Base-by-base conservation (phyloP, 2,113 vertebrate genomes). In the Zosterops borbonicus region DNA sequence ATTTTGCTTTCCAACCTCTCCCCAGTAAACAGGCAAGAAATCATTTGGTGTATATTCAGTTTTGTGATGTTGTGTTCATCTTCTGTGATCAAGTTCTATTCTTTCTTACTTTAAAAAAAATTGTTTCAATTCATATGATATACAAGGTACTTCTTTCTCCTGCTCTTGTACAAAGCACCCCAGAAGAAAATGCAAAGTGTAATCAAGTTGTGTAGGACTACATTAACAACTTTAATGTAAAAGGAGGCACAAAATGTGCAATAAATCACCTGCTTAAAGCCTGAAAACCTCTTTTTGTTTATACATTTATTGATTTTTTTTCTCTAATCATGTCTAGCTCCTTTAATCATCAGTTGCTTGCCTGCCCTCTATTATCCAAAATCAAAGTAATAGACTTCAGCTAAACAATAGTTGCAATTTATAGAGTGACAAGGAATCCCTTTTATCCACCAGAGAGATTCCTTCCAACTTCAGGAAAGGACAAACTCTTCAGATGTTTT, bases 251-350 rank as follows among this genome's bases (percentile, higher is more conserved):
- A 84, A 90, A 95, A 83, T 67, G 73, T 88, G 73, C 46, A 83
- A 55, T 35, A 67, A 90, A 96, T 95, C 92, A 94, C 65, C 65
- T 69, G 49, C 87, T 97, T 92, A 62, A 87, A 94, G 83, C 76
- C 78, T 90, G 74, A 94, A 96, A 96, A 37, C 47, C 2, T 62
- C 78, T 95, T 95, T 96, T 95, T 96, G 79, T 97, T 97, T 96
- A 88, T 95, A 86, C 69, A 89, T 55, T 60, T 96, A 97, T 94
- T 96, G 95, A 97, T 96, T 97, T 89, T 92, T 89, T 86, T 87
- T 87, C 75, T 94, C 67, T 96, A 93, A 95, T 96, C 83, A 94
- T 78, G 77, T 96, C 83, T 90, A 44, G 29, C 64, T 93, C 71
- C 78, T 96, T 95, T 91, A 95, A 79, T 95, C 52, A 82, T 94